Base-by-base conservation (phyloP, 2,888 invertebrate genomes). In the Agrilus mali region DNA sequence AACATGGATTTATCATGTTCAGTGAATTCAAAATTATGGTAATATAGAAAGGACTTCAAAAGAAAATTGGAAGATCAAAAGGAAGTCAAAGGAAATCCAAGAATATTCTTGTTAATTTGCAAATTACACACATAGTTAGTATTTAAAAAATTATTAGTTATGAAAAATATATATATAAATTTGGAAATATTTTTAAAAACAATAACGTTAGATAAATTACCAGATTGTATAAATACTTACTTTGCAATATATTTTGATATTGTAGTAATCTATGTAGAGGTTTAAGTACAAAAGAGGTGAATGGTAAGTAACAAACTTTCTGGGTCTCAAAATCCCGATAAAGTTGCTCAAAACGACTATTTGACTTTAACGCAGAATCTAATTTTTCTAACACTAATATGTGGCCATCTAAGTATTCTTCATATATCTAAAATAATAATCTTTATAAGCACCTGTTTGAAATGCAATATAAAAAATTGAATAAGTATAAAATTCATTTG, bases 211-310 rank as follows among this genome's bases (percentile, higher is more conserved):
- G 5, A 13, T 33, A n/a, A 33, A 33, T 13, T 2, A 1, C 1
- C 34, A 33, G 5, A 16, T 16, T 4, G 14, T 20, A 20, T 6
- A 16, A 44, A 40, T 10, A 71, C 80, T 72, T 69, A 85, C 86
- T 73, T 64, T 86, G 80, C 48, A 90, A 67, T 60, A 88, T 69
- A 58, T 76, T 71, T 61, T 82, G 79, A 67, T 93, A 90, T 63
- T 93, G 90, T 44, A 90, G 70, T 52, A 93, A 70, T 42, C 95
- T 74, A 66, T 84, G 82, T n/a, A 89, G 73, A 10, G 89, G 87
- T 61, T 86, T 86, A 45, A 87, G 69, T 27, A 92, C 74, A 58
- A 92, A 80, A 47, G 84, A 82, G 38, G 84, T 80, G 42, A 93
- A 73, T 2, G 87, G 93, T 52, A 95, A 71, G 60, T 90, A 90